Percentiles rank a stretch among this genome's conserved stretches.
Evolutionary conservation across 2,888 invertebrate species (phyloP).

Genomic region (Sepiola atlantica): DNA sequence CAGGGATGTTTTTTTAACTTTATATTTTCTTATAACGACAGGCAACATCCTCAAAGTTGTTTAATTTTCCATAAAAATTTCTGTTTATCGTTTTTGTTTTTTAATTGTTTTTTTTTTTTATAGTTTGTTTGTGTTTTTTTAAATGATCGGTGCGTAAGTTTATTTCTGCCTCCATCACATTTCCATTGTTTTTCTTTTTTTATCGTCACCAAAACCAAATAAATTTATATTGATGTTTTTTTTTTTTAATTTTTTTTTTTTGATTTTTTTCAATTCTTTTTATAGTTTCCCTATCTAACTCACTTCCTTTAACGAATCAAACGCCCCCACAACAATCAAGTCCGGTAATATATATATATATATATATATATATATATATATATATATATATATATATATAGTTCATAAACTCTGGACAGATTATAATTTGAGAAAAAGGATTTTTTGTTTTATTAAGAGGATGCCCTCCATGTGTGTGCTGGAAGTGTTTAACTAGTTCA

Average conservation of each 20-base stretch:
- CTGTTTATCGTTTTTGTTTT: not conserved
- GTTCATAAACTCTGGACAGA: too few species aligned
- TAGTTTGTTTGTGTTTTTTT: not conserved
- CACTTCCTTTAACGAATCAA: too few species aligned
- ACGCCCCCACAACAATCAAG: too few species aligned
- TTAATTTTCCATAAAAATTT: not conserved
- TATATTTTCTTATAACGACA: not conserved
- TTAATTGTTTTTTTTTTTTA: not conserved
- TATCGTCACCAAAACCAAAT: not conserved
- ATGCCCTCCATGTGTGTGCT: too few species aligned
- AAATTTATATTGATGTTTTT: not conserved
- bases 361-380: too few species aligned
- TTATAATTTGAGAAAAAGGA: too few species aligned
- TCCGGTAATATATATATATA: too few species aligned
- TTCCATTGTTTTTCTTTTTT: not conserved
- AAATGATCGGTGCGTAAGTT: not conserved
- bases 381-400: too few species aligned
- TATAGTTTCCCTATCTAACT: too few species aligned
- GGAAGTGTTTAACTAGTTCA: too few species aligned
- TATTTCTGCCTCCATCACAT: not conserved
- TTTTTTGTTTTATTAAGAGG: too few species aligned
- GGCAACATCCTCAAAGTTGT: not conserved
- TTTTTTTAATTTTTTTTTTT: not conserved
- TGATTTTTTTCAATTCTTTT: too few species aligned
- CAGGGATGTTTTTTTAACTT: not conserved